phyloP scores from a whole-genome alignment of 2,797 vertebrate species.

The Hippopotamyrus pictus region DNA sequence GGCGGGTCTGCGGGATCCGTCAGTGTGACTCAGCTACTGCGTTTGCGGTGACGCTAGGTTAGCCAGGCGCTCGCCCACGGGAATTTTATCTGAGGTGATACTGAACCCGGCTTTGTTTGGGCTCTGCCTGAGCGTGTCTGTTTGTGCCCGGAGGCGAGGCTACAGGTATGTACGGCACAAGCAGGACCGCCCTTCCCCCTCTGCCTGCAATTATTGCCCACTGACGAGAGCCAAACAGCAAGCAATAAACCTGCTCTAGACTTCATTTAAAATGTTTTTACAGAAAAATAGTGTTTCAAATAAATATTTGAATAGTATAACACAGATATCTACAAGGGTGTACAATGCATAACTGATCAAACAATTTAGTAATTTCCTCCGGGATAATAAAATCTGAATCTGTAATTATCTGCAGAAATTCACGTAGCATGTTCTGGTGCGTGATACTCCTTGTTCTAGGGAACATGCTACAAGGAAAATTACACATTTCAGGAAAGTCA shows the following conservation, averaged over 20 bases:
- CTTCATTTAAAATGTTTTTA: neutral
- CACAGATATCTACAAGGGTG: neutral
- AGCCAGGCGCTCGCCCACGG: neutral
- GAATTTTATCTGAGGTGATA: neutral
- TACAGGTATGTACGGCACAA: neutral
- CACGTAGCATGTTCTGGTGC: neutral
- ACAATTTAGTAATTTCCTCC: neutral
- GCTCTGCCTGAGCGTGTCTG: neutral
- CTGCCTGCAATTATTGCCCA: neutral
- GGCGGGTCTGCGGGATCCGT: neutral
- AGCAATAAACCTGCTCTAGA: neutral
- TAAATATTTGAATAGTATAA: neutral
- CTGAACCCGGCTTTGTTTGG: neutral
- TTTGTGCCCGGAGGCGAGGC: neutral
- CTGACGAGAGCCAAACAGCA: neutral
- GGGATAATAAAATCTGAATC: neutral
- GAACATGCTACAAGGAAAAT: neutral
- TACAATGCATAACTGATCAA: neutral
- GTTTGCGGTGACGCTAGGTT: neutral
- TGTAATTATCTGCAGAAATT: neutral
- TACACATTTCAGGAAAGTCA: neutral
- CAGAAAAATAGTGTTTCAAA: neutral
- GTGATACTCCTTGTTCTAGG: neutral
- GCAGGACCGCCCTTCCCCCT: neutral
- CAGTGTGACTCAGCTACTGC: neutral